A percentile compares a stretch with the other conserved stretches of the same genome.
phyloP scores from a whole-genome alignment of 2,888 invertebrate genomes.

The Enchytraeus crypticus region DNA sequence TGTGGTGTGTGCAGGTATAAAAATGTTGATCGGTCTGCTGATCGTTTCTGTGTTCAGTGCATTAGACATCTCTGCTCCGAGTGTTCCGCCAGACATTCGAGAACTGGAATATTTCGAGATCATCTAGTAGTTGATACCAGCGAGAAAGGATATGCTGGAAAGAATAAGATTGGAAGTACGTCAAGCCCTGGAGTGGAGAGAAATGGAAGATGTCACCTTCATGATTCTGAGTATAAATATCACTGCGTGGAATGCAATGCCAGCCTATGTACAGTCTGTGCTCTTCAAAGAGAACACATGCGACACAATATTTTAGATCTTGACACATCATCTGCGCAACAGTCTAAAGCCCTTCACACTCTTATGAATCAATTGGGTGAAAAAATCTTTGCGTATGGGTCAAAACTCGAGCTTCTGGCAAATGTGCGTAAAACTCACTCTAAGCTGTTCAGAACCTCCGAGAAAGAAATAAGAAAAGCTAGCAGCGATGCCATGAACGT shows the following conservation, averaged over 20 bases:
- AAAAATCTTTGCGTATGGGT: neutral
- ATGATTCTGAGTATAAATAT: conserved; percentile 13
- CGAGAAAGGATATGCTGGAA: neutral
- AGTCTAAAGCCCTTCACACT: neutral
- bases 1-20: neutral
- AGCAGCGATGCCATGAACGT: neutral
- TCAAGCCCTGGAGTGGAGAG: no score
- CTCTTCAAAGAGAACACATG: neutral
- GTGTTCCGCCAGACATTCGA: conserved; percentile 8
- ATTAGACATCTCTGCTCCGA: conserved; percentile 11
- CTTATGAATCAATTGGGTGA: neutral
- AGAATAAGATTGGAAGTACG: no score
- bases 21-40: neutral
- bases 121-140: conserved; percentile 3
- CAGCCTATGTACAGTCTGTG: conserved; percentile 16
- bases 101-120: conserved; percentile 7
- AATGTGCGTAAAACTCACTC: neutral
- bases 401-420: neutral
- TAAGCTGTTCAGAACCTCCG: neutral
- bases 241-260: conserved; percentile 12
- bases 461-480: neutral
- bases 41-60: conserved; percentile 14
- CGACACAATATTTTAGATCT: neutral
- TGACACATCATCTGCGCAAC: neutral
- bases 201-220: conserved; percentile 1